These are phyloP conservation scores for Balaeniceps rex DNA, from an alignment of 2,113 vertebrate species.

Conservation along the genomic window DNA sequence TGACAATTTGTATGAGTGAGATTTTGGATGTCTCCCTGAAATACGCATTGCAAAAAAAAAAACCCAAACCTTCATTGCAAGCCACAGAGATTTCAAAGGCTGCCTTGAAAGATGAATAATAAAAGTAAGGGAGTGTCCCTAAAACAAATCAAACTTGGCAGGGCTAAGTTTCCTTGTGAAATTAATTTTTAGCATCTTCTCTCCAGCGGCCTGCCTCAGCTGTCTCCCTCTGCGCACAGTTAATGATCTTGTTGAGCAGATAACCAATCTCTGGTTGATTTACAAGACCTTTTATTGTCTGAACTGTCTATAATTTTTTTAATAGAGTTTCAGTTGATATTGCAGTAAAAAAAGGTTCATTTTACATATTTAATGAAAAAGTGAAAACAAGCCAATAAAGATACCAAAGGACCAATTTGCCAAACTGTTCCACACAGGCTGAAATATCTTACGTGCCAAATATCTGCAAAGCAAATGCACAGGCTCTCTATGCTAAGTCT, in stretches of 20 bases:
- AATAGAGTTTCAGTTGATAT: slow-evolving; percentile 42
- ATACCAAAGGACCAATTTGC: slow-evolving; percentile 30
- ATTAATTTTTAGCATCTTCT: slow-evolving; percentile 52
- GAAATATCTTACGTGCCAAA: neutral
- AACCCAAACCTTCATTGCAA: neutral
- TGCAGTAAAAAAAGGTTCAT: slow-evolving; percentile 14
- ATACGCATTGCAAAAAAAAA: neutral
- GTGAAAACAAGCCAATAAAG: slow-evolving; percentile 51
- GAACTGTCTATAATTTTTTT: slow-evolving; percentile 52
- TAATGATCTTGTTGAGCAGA: slow-evolving; percentile 60
- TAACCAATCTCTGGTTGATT: slow-evolving; percentile 55
- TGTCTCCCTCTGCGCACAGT: slow-evolving; percentile 14
- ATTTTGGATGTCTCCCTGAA: neutral
- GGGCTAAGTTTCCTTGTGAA: slow-evolving; percentile 29
- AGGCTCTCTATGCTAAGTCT: neutral
- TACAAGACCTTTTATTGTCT: slow-evolving; percentile 57
- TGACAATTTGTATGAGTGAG: neutral
- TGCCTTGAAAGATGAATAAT: slow-evolving; percentile 12
- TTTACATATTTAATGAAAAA: slow-evolving; percentile 60
- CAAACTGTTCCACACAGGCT: neutral
- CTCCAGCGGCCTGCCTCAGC: neutral
- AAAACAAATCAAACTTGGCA: slow-evolving; percentile 41
- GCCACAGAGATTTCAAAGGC: neutral
- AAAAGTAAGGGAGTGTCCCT: slow-evolving; percentile 16
- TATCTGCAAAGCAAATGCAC: neutral